Conservation (phyloP, 1,140 invertebrate genomes). For the Drosophila serrata region DNA sequence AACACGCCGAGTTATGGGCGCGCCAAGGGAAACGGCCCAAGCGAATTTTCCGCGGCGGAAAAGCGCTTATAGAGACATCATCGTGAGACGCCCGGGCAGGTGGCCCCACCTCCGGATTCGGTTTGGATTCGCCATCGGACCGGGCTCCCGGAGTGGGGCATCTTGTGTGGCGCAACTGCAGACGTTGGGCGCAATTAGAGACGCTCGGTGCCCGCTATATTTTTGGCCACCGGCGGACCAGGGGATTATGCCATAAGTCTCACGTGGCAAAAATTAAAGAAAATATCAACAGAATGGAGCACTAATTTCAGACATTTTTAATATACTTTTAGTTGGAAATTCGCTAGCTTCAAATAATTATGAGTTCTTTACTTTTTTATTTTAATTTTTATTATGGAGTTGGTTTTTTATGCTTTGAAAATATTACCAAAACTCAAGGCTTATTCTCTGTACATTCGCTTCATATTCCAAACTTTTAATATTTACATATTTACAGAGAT, state of each 20-base stretch:
- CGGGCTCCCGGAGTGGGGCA: constrained; percentile 11
- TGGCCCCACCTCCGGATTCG: constrained; percentile 35
- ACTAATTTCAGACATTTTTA: constrained; percentile 4
- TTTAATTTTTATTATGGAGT: constrained; percentile 1
- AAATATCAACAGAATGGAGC: neutral
- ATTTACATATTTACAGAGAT: neutral
- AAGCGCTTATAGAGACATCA: constrained; percentile 66
- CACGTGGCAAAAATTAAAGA: neutral
- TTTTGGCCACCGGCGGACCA: constrained; percentile 38
- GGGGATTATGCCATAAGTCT: constrained; percentile 29
- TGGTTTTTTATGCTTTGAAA: neutral
- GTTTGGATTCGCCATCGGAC: neutral
- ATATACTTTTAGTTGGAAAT: neutral
- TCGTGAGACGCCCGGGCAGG: constrained; percentile 69
- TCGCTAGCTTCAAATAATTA: neutral
- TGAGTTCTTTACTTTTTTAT: neutral
- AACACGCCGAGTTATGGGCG: constrained; percentile 75
- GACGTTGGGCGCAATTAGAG: constrained; percentile 72
- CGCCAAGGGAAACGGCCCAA: constrained; percentile 55
- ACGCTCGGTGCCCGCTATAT: constrained; percentile 51
- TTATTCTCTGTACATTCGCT: neutral
- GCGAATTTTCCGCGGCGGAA: constrained; percentile 15
- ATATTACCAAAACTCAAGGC: neutral
- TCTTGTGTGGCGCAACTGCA: constrained; percentile 68
- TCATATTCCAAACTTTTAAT: neutral